Conservation (phyloP, 2,113 vertebrate species). For the Meleagris gallopavo region DNA sequence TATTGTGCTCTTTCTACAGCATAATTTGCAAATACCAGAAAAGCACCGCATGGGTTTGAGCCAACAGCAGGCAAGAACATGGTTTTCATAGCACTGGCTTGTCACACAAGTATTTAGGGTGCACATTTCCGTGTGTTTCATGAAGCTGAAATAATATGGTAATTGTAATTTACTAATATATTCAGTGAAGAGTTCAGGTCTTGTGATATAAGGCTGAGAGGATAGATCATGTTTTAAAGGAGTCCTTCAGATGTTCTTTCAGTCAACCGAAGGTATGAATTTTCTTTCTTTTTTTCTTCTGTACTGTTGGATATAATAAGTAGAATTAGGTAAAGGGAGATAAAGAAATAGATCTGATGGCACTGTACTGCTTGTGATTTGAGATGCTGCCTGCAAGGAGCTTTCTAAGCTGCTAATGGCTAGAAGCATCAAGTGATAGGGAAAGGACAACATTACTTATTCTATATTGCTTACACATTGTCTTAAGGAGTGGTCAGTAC, state of each 20-base stretch:
- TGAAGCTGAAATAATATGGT: not conserved
- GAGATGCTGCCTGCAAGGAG: not conserved
- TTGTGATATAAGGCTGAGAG: not conserved
- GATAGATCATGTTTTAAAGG: not conserved
- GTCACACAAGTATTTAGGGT: conserved; percentile 16
- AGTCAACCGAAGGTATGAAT: not conserved
- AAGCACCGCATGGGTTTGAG: not conserved
- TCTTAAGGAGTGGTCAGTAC: not conserved
- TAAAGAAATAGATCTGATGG: not conserved
- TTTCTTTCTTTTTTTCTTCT: not conserved
- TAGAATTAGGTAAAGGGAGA: not conserved
- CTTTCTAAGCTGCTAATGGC: not conserved
- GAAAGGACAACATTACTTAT: not conserved
- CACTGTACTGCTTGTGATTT: not conserved
- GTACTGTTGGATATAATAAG: not conserved
- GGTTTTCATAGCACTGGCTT: not conserved
- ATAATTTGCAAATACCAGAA: conserved; percentile 28
- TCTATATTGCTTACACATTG: not conserved
- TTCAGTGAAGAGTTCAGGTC: not conserved
- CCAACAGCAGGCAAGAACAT: not conserved
- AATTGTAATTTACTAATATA: not conserved
- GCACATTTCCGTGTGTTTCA: not conserved
- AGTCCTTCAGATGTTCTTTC: not conserved
- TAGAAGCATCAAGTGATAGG: not conserved
- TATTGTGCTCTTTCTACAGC: not conserved